These are phyloP conservation scores for Cochlearius cochlearius DNA, from an alignment of 2,113 vertebrate genomes.

Conservation along the genomic window DNA sequence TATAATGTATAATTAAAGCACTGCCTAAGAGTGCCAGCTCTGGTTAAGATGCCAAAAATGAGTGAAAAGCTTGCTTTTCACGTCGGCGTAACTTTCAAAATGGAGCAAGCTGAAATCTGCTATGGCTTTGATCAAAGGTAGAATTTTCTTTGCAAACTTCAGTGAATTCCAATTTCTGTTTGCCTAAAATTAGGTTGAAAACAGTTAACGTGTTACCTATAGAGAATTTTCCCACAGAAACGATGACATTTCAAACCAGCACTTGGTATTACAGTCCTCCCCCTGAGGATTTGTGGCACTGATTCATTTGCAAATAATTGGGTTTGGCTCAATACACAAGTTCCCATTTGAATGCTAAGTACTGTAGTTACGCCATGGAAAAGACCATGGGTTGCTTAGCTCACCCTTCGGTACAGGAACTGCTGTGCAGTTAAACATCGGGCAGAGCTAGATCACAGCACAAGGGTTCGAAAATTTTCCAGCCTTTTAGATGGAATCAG, in stretches of 20 bases:
- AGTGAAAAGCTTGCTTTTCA: not conserved
- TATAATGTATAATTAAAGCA: slow-evolving; percentile 43
- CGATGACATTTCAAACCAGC: slow-evolving; percentile 7
- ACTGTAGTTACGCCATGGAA: not conserved
- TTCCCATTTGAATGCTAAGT: not conserved
- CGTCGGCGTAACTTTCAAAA: not conserved
- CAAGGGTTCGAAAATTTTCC: not conserved
- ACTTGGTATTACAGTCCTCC: not conserved
- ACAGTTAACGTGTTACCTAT: not conserved
- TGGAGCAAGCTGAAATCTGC: not conserved
- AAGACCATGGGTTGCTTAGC: not conserved
- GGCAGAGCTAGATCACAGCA: not conserved
- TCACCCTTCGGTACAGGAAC: not conserved
- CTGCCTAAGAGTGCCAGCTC: not conserved
- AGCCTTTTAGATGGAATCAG: not conserved
- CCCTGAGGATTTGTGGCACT: not conserved
- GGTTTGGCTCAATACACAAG: not conserved
- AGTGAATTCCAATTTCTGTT: not conserved
- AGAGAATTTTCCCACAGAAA: not conserved
- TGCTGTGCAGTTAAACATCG: not conserved
- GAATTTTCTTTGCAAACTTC: not conserved
- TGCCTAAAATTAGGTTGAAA: slow-evolving; percentile 20
- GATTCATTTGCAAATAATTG: slow-evolving; percentile 28
- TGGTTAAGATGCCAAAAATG: not conserved
- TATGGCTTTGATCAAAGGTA: not conserved